Base-by-base conservation (phyloP, 2,797 vertebrate species). In the Molossus alvarezi region DNA sequence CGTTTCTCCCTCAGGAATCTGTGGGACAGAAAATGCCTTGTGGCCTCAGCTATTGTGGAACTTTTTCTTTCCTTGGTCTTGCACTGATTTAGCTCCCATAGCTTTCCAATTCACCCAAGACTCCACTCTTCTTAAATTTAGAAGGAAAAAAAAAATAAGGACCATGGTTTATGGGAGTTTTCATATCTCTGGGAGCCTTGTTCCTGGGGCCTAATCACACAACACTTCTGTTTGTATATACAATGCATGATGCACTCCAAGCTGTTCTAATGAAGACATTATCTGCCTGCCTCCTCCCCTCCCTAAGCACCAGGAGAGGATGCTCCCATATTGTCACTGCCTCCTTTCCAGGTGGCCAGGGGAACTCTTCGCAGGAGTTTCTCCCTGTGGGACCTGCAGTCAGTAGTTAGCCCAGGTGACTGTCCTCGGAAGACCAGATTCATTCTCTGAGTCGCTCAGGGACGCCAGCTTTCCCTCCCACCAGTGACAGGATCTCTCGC, bases 311-410 rank as follows among this genome's bases (percentile, higher is more conserved):
- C 58, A 14, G 75, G 57, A 89, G 73, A 92, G 76, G 82, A 62
- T 72, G 53, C 87, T 77, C 69, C 65, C 90, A 95, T 72, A 81
- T 85, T 94, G 86, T 91, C 45, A 13, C 65, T 81, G 67, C 60
- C 95, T 94, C 88, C 83, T 96, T 97, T 98, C 90, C 96, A 97
- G 94, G 93, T 97, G 97, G 96, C 88, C 90, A 90, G 48, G 88
- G 65, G 84, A 97, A 88, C 55, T 57, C 57, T 94, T 81, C 55
- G 14, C 62, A 75, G 75, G 6, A 64, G 93, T 91, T 95, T 88
- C 80, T 97, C 92, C 91, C 92, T 0, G 0, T 45, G 91, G 72
- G 80, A 88, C 91, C 67, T 79, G 76, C 93, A 95, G 81, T 85
- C 86, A 93, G 93, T 95, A 94, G 88, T 67, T 71, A 97, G 82